phyloP scores from a whole-genome alignment of 2,888 invertebrate genomes.

The Venusia cambrica region DNA sequence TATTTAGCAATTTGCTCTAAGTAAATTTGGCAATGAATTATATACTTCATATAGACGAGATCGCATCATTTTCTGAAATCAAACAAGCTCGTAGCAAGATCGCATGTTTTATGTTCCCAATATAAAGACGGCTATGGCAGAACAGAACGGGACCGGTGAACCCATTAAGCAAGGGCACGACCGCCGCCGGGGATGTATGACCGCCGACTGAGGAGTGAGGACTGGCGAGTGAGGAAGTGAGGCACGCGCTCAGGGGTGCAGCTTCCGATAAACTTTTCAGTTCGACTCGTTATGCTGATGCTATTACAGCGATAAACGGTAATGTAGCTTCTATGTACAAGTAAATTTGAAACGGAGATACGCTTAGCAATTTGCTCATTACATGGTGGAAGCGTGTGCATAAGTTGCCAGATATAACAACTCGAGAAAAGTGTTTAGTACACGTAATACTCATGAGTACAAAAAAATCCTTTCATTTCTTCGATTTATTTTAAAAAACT shows the following conservation, averaged over 20 bases:
- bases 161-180: slow-evolving; percentile 65
- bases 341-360: no score
- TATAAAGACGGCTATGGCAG: slow-evolving; percentile 46
- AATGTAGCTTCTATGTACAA: no score
- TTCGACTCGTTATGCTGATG: slow-evolving; percentile 26
- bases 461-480: no score
- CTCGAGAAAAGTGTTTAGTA: no score
- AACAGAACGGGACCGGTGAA: slow-evolving; percentile 53
- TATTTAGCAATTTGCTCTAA: no score
- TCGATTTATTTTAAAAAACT: no score
- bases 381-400: no score
- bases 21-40: no score
- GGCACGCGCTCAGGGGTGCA: slow-evolving; percentile 52
- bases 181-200: slow-evolving; percentile 58
- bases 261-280: slow-evolving; percentile 40
- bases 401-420: no score
- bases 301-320: slow-evolving; percentile 9
- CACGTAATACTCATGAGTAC: no score
- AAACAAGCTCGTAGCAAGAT: slow-evolving; percentile 22
- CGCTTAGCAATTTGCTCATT: no score
- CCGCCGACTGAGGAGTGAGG: slow-evolving; percentile 67
- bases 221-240: slow-evolving; percentile 65
- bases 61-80: slow-evolving; percentile 2
- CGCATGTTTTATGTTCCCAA: slow-evolving; percentile 40
- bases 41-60: no score